phyloP scores from a whole-genome alignment of 2,113 vertebrate genomes.

The Austrofundulus limnaeus region DNA sequence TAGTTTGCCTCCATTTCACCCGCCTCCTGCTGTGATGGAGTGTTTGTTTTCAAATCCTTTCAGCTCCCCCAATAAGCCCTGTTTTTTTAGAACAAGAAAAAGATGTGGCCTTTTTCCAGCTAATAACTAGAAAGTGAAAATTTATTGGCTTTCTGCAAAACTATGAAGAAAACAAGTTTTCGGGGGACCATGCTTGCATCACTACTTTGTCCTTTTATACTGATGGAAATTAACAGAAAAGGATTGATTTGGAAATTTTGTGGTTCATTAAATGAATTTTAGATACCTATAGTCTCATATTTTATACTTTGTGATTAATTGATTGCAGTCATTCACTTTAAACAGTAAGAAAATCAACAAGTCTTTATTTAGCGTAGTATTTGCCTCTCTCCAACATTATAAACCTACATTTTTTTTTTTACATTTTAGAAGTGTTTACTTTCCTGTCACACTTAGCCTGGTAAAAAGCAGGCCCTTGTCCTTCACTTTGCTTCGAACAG shows the following conservation, averaged over 20 bases:
- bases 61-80: conserved; percentile 7
- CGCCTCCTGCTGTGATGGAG: neutral
- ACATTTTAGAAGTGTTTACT: too few relatives aligned
- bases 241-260: too few relatives aligned
- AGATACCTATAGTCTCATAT: too few relatives aligned
- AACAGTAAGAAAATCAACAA: too few relatives aligned
- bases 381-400: too few relatives aligned
- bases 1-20: conserved; percentile 27
- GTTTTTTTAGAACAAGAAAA: conserved; percentile 26
- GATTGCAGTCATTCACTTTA: too few relatives aligned
- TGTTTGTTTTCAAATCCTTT: conserved; percentile 13
- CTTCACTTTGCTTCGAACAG: too few relatives aligned
- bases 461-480: too few relatives aligned
- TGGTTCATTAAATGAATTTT: too few relatives aligned
- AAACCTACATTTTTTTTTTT: conserved; percentile 21
- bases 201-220: conserved; percentile 21
- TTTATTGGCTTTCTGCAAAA: conserved; percentile 33
- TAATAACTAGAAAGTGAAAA: conserved; percentile 54
- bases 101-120: conserved; percentile 43
- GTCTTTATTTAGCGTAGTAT: too few relatives aligned
- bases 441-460: too few relatives aligned
- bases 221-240: conserved; percentile 7
- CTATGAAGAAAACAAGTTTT: conserved; percentile 5
- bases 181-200: conserved; percentile 26
- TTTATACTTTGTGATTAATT: too few relatives aligned